Evolutionary conservation across 2,888 invertebrate species (phyloP).

Genomic region (Meloe dianella): DNA sequence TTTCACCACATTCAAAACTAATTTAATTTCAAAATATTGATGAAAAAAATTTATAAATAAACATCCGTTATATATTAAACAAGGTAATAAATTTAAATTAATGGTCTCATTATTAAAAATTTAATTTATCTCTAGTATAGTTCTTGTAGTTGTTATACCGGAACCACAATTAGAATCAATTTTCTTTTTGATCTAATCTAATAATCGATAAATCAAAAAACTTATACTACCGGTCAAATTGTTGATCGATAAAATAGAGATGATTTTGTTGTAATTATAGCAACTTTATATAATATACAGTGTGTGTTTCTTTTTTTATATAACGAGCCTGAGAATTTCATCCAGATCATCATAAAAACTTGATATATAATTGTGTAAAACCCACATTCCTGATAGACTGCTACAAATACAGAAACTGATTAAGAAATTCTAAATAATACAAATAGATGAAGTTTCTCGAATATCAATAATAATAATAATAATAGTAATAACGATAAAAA

Average conservation of each 20-base stretch:
- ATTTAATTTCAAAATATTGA: too few species aligned
- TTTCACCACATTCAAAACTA: too few species aligned
- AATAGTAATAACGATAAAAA: conserved; percentile 37
- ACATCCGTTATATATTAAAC: too few species aligned
- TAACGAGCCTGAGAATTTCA: not conserved
- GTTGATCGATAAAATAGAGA: not conserved
- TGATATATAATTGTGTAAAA: conserved; percentile 37
- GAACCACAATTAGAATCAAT: conserved; percentile 43
- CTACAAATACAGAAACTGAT: conserved; percentile 41
- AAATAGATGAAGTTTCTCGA: conserved; percentile 43
- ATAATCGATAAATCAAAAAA: conserved; percentile 38
- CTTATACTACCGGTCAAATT: not conserved
- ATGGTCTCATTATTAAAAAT: not conserved
- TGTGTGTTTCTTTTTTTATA: not conserved
- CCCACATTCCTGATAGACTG: conserved; percentile 34
- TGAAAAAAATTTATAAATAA: too few species aligned
- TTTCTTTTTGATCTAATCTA: conserved; percentile 36
- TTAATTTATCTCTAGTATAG: not conserved
- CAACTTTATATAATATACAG: too few species aligned
- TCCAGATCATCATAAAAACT: conserved; percentile 22
- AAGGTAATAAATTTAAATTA: not conserved
- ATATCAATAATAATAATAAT: conserved; percentile 29
- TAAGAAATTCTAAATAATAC: conserved; percentile 47
- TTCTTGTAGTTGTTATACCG: conserved; percentile 1
- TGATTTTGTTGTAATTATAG: not conserved